These are phyloP conservation scores for Proteles cristata DNA, from an alignment of 2,113 vertebrate species.

Conservation along the genomic window DNA sequence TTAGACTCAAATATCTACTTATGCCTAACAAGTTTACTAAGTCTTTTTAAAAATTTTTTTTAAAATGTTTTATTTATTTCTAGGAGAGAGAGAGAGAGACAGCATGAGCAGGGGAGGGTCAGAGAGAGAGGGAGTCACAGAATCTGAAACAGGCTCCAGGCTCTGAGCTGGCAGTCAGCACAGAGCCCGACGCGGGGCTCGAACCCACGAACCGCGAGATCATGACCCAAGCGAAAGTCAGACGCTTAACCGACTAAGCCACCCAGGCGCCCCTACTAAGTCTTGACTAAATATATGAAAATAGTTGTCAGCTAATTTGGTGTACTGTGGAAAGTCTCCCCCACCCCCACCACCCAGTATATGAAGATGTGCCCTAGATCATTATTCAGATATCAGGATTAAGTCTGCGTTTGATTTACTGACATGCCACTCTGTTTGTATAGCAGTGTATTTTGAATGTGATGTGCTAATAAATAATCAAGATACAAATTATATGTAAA, in stretches of 20 bases:
- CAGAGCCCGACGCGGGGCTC: too few relatives aligned
- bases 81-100: too few relatives aligned
- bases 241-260: too few relatives aligned
- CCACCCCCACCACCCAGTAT: background rate
- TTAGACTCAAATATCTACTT: background rate
- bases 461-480: constrained; percentile 10
- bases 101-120: too few relatives aligned
- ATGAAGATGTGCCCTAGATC: background rate
- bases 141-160: too few relatives aligned
- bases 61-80: too few relatives aligned
- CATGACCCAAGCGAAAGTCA: too few relatives aligned
- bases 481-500: background rate
- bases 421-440: background rate
- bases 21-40: background rate
- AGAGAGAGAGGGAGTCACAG: too few relatives aligned
- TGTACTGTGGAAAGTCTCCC: background rate
- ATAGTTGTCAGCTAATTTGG: background rate
- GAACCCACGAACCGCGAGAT: too few relatives aligned
- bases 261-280: background rate
- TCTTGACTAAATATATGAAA: constrained; percentile 13
- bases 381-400: background rate
- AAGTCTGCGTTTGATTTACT: background rate
- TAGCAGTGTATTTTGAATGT: background rate
- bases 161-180: too few relatives aligned
- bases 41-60: background rate